Evolutionary conservation across 2,888 invertebrate species (phyloP), one percentile per base, ranked within the genome.

Genomic region (Rhodophaea formosa): DNA sequence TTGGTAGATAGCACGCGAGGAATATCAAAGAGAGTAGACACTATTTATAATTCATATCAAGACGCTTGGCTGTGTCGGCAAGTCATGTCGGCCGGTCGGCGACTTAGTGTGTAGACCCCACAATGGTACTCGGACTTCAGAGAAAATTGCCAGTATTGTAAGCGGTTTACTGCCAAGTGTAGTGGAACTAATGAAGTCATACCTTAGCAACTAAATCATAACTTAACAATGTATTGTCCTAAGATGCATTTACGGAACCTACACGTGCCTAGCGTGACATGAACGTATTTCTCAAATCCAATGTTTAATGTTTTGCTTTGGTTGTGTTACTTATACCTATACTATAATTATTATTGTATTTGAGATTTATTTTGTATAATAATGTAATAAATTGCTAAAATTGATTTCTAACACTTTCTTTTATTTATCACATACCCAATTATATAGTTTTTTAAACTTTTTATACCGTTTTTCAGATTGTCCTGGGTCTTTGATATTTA

Each of bases 331-430:
- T 86, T 88, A 86, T 87, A 86, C 80, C 79, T 84, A 81, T 80
- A 79, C 79, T 84, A 81, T 80, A 79, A 85, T 86, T 84, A 86
- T 86, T 86, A 88, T 83, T 86, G 84, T 88, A 90, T 88, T 87
- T 88, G 89, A 89, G 84, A 88, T 88, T 88, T 88, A 90, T 90
- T 91, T 90, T 90, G 88, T 89, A 88, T 85, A 83, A 86, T 89
- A 88, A 88, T 87, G 86, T 88, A 91, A 88, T 90, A 91, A 89
- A 91, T 84, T 85, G 87, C 83, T 88, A 84, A 87, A 86, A 84
- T 81, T 79, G 66, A 73, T 65, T 56, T 56, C 39, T 56, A 49
- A 56, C 8, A 56, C 43, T 47, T 39, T 42, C 14, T 56, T 56
- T 56, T 51, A 56, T 56, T 56, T 56, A 12, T 23, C n/a, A n/a